These are phyloP conservation scores for Lepus townsendii DNA, from an alignment of 2,797 vertebrate genomes.

Conservation along the genomic window DNA sequence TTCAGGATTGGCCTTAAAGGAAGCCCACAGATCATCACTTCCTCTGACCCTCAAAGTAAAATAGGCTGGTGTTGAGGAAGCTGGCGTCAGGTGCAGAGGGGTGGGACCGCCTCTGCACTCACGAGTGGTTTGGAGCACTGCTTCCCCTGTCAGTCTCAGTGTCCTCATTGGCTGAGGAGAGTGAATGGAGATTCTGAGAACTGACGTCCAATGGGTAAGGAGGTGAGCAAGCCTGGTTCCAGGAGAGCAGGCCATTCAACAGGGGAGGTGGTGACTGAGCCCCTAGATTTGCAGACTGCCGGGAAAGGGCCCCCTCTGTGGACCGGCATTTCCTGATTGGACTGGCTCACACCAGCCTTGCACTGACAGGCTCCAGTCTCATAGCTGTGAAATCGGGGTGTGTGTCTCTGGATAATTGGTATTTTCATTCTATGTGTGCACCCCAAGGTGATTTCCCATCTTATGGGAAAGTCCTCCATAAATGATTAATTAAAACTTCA, in stretches of 20 bases:
- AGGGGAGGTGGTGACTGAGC: not conserved
- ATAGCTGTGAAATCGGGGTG: not conserved
- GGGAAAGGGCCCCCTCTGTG: not conserved
- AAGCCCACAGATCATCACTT: not conserved
- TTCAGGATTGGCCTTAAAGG: not conserved
- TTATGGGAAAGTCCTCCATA: conserved; percentile 31
- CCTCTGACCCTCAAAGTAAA: not conserved
- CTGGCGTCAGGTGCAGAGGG: not conserved
- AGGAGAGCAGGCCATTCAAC: not conserved
- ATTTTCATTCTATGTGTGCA: not conserved
- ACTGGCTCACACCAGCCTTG: not conserved
- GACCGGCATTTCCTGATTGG: conserved; percentile 36
- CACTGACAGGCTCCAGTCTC: not conserved
- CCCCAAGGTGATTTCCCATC: not conserved
- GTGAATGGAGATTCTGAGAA: not conserved
- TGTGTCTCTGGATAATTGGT: not conserved
- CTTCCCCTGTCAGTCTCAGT: not conserved
- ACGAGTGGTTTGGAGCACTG: too few relatives aligned
- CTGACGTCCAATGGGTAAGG: too few relatives aligned
- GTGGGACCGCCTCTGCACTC: not conserved
- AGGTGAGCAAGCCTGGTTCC: accelerated
- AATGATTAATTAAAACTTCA: conserved; percentile 41
- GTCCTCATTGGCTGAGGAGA: not conserved
- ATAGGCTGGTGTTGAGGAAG: accelerated
- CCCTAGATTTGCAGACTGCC: not conserved